phyloP scores from a whole-genome alignment of 2,888 invertebrate genomes.

The Orchestes rusci region DNA sequence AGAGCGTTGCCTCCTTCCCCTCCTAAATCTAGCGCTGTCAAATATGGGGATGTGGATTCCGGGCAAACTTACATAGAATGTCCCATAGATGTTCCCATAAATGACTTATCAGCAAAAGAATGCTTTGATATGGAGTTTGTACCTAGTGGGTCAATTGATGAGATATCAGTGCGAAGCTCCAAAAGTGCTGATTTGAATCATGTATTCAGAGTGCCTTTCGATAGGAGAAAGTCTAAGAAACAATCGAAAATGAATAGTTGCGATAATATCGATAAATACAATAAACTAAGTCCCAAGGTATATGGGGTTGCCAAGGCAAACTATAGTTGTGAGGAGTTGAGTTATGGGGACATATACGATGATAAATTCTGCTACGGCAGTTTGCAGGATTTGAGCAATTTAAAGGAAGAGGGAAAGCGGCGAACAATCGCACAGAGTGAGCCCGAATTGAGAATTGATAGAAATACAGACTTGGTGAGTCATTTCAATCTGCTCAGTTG shows the following conservation, averaged over 20 bases:
- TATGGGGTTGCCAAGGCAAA: conserved; percentile 47
- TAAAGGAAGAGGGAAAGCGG: conserved; percentile 27
- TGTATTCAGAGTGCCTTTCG: conserved; percentile 40
- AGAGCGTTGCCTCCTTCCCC: conserved; percentile 48
- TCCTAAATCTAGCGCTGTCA: conserved; percentile 2
- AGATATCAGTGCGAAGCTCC: conserved; percentile 53
- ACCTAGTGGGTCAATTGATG: conserved; percentile 45
- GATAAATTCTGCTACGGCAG: conserved; percentile 52
- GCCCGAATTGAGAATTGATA: conserved; percentile 53
- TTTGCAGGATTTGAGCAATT: conserved; percentile 54
- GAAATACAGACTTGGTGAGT: conserved; percentile 28
- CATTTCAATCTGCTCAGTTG: background rate
- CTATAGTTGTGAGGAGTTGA: conserved; percentile 40
- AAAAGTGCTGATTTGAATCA: conserved; percentile 48
- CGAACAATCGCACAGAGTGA: conserved; percentile 52
- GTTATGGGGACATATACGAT: conserved; percentile 35
- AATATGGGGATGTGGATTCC: conserved; percentile 22
- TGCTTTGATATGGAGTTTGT: conserved; percentile 31
- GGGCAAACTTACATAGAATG: conserved; percentile 35
- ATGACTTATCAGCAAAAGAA: conserved; percentile 5
- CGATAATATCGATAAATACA: conserved; percentile 38
- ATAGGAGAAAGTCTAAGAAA: conserved; percentile 33
- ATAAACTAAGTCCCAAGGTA: conserved; percentile 55
- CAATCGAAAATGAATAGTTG: conserved; percentile 36
- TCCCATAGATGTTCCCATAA: conserved; percentile 36